Base-by-base conservation (phyloP, 2,888 invertebrate genomes). In the Buathra laborator region DNA sequence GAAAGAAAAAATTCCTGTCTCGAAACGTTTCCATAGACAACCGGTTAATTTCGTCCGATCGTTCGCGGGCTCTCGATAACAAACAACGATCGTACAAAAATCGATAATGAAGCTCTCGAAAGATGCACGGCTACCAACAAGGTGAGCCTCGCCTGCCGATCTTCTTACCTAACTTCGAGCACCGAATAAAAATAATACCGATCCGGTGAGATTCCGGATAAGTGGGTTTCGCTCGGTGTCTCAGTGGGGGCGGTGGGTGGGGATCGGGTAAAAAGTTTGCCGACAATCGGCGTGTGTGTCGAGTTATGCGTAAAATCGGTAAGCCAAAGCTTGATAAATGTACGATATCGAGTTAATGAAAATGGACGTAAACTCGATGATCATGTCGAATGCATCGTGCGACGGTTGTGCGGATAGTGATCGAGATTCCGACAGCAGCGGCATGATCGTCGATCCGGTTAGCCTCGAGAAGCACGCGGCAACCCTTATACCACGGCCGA, bases 391-490 rank as follows among this genome's bases (percentile, higher is more conserved):
- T 81, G 90, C 91, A 76, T 92, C 93, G 84, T 93, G 93, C 89
- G 93, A 94, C 90, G 93, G 93, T 72, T 93, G 93, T 89, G 89
- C 89, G 71, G 93, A 93, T 89, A 93, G 93, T 86, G 94, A 94
- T 78, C 91, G 91, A 74, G 93, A 94, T 84, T 94, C 94, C 29
- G 94, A 94, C 90, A 91, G 93, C 85, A 92, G 93, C 87, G 93
- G 93, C 84, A 93, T 91, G 91, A 94, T 94, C 86, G 93, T 93
- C 74, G 94, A 94, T 86, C 94, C 93, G 83, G 93, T 93, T 85
- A 93, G 93, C 83, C 88, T 93, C 67, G 93, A 93, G 88, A 93
- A 93, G 2, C 24, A 24, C 24, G 24, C 2, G 24, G 85, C 91
- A 90, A 78, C 88, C 62, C 90, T 92, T 48, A 84, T 88, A 44